phyloP scores from a whole-genome alignment of 2,113 vertebrate genomes.

The Herpailurus yagouaroundi region DNA sequence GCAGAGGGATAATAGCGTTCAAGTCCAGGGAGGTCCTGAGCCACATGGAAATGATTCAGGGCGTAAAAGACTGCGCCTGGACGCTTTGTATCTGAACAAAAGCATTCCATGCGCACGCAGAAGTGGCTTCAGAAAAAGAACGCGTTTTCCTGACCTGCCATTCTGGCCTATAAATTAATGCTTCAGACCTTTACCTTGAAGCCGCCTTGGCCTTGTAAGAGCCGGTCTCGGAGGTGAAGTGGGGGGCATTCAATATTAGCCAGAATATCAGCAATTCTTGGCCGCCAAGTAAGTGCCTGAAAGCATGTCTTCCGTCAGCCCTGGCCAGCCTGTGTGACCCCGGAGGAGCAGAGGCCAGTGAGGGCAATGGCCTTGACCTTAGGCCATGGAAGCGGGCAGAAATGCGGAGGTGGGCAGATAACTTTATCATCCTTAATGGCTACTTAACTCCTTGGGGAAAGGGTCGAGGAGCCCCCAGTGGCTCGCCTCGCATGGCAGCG shows the following conservation, averaged over 20 bases:
- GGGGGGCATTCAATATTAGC: neutral
- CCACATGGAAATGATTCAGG: constrained; percentile 73
- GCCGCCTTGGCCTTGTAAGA: neutral
- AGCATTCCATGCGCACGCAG: constrained; percentile 55
- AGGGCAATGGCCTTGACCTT: constrained; percentile 44
- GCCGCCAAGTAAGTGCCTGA: neutral
- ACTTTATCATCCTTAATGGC: constrained; percentile 57
- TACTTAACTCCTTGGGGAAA: constrained; percentile 34
- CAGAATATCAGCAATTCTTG: neutral
- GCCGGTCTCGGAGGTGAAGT: neutral
- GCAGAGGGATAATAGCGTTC: constrained; percentile 46
- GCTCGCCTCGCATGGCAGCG: neutral
- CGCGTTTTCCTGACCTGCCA: constrained; percentile 57
- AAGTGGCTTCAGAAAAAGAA: constrained; percentile 67
- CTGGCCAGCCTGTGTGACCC: neutral
- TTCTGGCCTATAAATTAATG: constrained; percentile 59
- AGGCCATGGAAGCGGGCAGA: constrained; percentile 20
- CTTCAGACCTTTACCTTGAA: constrained; percentile 39
- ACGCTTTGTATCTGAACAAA: constrained; percentile 69
- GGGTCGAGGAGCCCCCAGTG: neutral
- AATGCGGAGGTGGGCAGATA: neutral
- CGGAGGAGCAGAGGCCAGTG: neutral
- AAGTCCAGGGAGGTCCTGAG: constrained; percentile 18
- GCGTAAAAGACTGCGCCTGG: constrained; percentile 29
- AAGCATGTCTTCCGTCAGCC: neutral